phyloP scores from a whole-genome alignment of 2,888 invertebrate genomes.

The Merodon equestris region DNA sequence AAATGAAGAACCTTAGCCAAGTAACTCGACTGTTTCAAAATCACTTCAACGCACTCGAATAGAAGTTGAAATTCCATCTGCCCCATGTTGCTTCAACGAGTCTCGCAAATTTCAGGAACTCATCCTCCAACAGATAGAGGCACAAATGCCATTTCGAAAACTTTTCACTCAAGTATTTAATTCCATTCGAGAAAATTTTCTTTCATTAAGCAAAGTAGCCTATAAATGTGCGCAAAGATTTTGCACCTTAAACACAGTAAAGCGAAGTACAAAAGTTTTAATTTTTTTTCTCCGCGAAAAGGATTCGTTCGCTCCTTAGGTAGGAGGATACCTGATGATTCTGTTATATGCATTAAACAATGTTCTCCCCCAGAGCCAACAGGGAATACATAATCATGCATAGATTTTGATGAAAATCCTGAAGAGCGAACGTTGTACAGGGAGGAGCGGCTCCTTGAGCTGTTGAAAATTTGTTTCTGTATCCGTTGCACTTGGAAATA shows the following conservation, averaged over 20 bases:
- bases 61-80: not conserved
- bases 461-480: slow-evolving; percentile 50
- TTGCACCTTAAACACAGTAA: not conserved
- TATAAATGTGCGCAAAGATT: not conserved
- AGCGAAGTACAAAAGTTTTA: not conserved
- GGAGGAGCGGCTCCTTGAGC: too few species aligned
- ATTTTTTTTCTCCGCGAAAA: not conserved
- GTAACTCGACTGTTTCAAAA: slow-evolving; percentile 8
- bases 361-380: slow-evolving; percentile 3
- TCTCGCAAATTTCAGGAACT: not conserved
- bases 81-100: not conserved
- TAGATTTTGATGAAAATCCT: slow-evolving; percentile 5
- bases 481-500: slow-evolving; percentile 54
- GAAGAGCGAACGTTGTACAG: not conserved
- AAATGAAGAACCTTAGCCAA: not conserved
- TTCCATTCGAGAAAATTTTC: not conserved
- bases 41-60: slow-evolving; percentile 14
- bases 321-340: not conserved
- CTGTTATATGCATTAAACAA: not conserved
- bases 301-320: not conserved
- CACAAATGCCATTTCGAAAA: slow-evolving; percentile 2
- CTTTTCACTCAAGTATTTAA: slow-evolving; percentile 14
- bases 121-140: not conserved
- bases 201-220: slow-evolving; percentile 1
- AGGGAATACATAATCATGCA: slow-evolving; percentile 26